Percentiles rank a stretch among this genome's conserved stretches.
Evolutionary conservation across 2,113 vertebrate genomes (phyloP).

Genomic region (Thamnophis sirtalis): DNA sequence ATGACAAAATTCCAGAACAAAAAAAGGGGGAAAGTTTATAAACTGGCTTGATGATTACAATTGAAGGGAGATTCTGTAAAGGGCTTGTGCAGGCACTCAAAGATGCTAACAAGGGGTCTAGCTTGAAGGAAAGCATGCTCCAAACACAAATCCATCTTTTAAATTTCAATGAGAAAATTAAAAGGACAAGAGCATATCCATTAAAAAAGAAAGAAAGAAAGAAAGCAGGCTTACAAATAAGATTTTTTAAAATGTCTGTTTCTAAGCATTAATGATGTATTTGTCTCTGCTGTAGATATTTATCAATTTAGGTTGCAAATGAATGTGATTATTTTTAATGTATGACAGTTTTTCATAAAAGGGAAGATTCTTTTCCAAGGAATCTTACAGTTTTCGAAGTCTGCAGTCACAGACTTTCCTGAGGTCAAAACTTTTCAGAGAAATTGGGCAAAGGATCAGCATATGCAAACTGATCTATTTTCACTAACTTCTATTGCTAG

Average conservation of each 20-base stretch:
- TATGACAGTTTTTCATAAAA: background rate
- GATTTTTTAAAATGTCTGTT: conserved; percentile 26
- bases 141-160: conserved; percentile 34
- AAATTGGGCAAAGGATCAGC: background rate
- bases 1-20: background rate
- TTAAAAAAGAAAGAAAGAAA: conserved; percentile 39
- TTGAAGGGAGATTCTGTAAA: conserved; percentile 1
- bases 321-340: conserved; percentile 38
- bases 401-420: background rate
- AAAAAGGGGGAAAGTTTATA: background rate
- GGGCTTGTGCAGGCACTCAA: background rate
- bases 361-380: background rate
- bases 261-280: conserved; percentile 55
- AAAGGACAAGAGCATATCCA: conserved; percentile 26
- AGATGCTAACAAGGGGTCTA: background rate
- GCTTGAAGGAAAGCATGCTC: conserved; percentile 24
- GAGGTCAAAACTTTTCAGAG: background rate
- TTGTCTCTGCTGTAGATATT: conserved; percentile 56
- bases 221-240: conserved; percentile 39
- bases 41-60: background rate
- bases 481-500: background rate
- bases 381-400: background rate
- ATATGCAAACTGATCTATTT: background rate
- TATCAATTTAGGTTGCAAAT: conserved; percentile 49
- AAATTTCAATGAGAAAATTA: conserved; percentile 30